Evolutionary conservation across 2,888 invertebrate species (phyloP), one percentile per base, ranked within the genome.

Genomic region (Bombylius major): DNA sequence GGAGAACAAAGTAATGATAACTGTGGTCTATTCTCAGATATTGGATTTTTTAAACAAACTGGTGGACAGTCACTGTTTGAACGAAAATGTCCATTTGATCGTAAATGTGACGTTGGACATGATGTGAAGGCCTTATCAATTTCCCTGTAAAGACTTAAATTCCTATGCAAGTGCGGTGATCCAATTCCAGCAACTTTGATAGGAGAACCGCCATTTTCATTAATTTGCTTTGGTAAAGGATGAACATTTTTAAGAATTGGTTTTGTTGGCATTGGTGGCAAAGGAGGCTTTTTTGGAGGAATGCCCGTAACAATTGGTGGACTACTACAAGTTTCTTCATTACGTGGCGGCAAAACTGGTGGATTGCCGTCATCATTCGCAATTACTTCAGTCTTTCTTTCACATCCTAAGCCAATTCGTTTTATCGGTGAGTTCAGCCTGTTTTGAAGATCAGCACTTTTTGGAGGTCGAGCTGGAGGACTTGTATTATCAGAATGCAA

Each of bases 281-380:
- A 69, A 36, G 86, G 85, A 45, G 86, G 86, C 70, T 86, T 87
- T 67, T 84, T 84, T 11, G 85, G 85, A 34, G 83, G 82, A 54
- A 64, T 65, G 67, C 69, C 67, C 67, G 71, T 70, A 67, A 63
- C 61, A 44, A 65, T 59, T 11, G 63, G 60, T n/a, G 60, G 53
- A 54, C 63, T 59, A 36, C 47, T 62, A 49, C 34, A 36, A 13
- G 31, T 49, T 13, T 58, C 59, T 14, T 58, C 56, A 44, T 50
- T 54, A 13, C 62, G 47, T 55, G 64, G 65, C 45, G 65, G 64
- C 51, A 64, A 44, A n/a, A 56, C 49, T 31, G 64, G 71, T 70
- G 63, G 72, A 70, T 54, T 45, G 14, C 31, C 51, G 39, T 50
- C 48, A 11, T 52, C 36, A 7, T 36, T 11, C n/a, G 42, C 11